Evolutionary conservation across 2,797 vertebrate species (phyloP).

Genomic region (Lacerta agilis): DNA sequence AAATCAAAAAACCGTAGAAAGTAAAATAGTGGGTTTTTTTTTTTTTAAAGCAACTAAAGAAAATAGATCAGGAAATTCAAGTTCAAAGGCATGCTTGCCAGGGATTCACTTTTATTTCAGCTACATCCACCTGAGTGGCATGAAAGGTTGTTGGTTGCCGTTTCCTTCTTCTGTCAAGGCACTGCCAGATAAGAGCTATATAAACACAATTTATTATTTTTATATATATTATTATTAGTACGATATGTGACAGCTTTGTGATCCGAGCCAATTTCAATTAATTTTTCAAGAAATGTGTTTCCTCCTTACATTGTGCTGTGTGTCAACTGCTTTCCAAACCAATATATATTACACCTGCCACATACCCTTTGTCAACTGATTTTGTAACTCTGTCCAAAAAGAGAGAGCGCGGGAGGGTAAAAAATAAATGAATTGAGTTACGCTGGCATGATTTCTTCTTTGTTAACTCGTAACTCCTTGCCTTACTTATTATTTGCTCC

Average conservation of each 20-base stretch:
- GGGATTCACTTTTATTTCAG: neutral
- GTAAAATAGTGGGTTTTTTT: no score
- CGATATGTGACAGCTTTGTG: slow-evolving; percentile 40
- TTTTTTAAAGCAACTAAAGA: neutral
- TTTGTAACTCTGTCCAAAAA: slow-evolving; percentile 56
- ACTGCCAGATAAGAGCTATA: slow-evolving; percentile 37
- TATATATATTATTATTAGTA: slow-evolving; percentile 23
- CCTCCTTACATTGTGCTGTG: slow-evolving; percentile 28
- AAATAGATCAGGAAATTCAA: neutral
- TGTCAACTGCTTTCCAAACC: slow-evolving; percentile 43
- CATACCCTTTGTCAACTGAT: slow-evolving; percentile 52
- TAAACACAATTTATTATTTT: slow-evolving; percentile 62
- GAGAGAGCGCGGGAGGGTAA: neutral
- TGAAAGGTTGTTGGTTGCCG: neutral
- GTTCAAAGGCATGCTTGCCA: no score
- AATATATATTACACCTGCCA: slow-evolving; percentile 37
- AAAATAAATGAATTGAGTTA: slow-evolving; percentile 48
- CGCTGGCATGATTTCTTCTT: slow-evolving; percentile 56
- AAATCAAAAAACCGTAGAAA: no score
- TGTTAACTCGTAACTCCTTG: slow-evolving; percentile 46
- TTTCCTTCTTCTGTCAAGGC: slow-evolving; percentile 7
- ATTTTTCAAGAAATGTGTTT: slow-evolving; percentile 67
- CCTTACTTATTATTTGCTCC: slow-evolving; percentile 40
- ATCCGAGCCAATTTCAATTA: slow-evolving; percentile 63
- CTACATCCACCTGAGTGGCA: neutral